Percentiles rank a stretch among this genome's conserved stretches.
These are phyloP conservation scores for Petrocephalus microphthalmus DNA, from an alignment of 2,113 vertebrate genomes.

Conservation along the genomic window DNA sequence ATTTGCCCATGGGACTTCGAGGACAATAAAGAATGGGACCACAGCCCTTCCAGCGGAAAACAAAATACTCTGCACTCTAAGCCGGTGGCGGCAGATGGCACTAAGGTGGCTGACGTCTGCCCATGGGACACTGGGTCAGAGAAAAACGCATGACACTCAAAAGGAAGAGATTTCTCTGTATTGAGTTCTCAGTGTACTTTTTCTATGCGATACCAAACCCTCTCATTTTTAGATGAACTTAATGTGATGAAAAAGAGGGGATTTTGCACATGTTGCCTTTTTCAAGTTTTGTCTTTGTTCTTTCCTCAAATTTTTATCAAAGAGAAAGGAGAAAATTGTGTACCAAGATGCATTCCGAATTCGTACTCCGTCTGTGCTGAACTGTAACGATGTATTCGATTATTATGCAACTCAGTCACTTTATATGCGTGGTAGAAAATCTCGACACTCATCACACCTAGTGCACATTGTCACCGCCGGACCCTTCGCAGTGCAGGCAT, in stretches of 20 bases:
- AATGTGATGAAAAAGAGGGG: conserved; percentile 13
- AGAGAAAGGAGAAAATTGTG: conserved; percentile 44
- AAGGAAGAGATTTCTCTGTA: conserved; percentile 21
- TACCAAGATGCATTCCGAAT: conserved; percentile 67
- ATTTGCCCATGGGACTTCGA: conserved; percentile 57
- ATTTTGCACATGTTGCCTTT: conserved; percentile 28
- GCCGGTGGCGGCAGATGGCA: conserved; percentile 35
- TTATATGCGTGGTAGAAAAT: conserved; percentile 58
- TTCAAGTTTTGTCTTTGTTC: conserved; percentile 4
- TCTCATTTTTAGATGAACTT: conserved; percentile 18
- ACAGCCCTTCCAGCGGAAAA: conserved; percentile 45
- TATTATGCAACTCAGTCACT: conserved; percentile 73
- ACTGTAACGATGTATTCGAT: conserved; percentile 62
- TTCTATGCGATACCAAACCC: conserved; percentile 35
- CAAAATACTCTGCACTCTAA: conserved; percentile 45
- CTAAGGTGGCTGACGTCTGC: conserved; percentile 56
- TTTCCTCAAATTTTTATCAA: conserved; percentile 11
- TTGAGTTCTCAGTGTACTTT: conserved; percentile 20
- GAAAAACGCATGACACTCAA: conserved; percentile 51
- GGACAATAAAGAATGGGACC: conserved; percentile 32
- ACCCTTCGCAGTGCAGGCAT: neutral
- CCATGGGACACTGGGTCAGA: conserved; percentile 63
- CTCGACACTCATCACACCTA: conserved; percentile 29
- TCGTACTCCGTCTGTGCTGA: conserved; percentile 66
- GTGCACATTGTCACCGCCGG: neutral